These are phyloP conservation scores for Rana temporaria DNA, from an alignment of 2,113 vertebrate species.

Conservation along the genomic window DNA sequence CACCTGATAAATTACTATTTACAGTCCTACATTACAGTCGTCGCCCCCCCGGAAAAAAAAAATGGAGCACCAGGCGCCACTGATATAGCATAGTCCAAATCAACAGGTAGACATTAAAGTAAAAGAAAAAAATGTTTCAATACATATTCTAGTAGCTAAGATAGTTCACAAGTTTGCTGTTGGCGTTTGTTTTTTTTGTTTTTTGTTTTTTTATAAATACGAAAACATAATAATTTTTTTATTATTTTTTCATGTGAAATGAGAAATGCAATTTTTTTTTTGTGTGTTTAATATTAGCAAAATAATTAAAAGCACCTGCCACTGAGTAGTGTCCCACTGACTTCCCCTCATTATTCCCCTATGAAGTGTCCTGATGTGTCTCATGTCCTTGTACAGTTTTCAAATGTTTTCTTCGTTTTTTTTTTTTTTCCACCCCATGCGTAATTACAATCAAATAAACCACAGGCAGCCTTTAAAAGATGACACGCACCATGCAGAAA, in stretches of 20 bases:
- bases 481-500: slow-evolving; percentile 24
- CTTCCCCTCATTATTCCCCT: slow-evolving; percentile 33
- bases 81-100: too few relatives aligned
- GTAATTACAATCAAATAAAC: slow-evolving; percentile 55
- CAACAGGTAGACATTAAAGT: too few relatives aligned
- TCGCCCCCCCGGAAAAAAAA: too few relatives aligned
- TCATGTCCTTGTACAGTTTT: slow-evolving; percentile 12
- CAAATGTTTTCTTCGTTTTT: slow-evolving; percentile 32
- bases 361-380: neutral
- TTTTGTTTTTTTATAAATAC: neutral
- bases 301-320: slow-evolving; percentile 39
- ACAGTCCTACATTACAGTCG: too few relatives aligned
- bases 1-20: too few relatives aligned
- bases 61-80: too few relatives aligned
- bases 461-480: slow-evolving; percentile 47
- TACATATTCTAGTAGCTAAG: too few relatives aligned
- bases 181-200: slow-evolving; percentile 1
- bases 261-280: slow-evolving; percentile 12
- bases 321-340: slow-evolving; percentile 38
- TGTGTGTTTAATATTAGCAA: slow-evolving; percentile 26
- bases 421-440: slow-evolving; percentile 25
- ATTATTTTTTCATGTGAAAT: neutral
- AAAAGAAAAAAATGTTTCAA: too few relatives aligned
- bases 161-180: neutral
- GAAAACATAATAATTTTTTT: too few relatives aligned